Conservation (phyloP, 2,113 vertebrate species). For the Corydoras sp. region DNA sequence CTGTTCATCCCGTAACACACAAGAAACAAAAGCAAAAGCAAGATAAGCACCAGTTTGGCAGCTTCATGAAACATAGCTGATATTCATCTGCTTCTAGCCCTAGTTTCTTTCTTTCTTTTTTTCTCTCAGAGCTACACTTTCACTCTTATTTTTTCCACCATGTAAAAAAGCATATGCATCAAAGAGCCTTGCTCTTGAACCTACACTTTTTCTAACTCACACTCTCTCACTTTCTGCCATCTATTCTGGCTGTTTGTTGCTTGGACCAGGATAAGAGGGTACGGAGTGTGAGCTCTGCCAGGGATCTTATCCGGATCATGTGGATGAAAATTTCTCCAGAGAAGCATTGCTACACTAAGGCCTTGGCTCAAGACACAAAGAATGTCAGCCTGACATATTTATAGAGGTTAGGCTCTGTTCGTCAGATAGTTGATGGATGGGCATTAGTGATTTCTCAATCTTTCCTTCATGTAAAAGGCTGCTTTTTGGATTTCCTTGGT, state of each 20-base stretch:
- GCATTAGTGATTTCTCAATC: constrained; percentile 21
- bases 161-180: constrained; percentile 34
- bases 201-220: constrained; percentile 2
- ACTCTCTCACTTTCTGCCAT: constrained; percentile 17
- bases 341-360: constrained; percentile 17
- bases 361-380: constrained; percentile 31
- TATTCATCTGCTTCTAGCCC: constrained; percentile 35
- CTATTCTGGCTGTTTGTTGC: constrained; percentile 32
- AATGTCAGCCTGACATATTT: constrained; percentile 34
- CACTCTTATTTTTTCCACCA: constrained; percentile 6
- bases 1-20: constrained; percentile 54
- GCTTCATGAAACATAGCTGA: constrained; percentile 38
- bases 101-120: constrained; percentile 15
- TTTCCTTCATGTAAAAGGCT: constrained; percentile 3
- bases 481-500: constrained; percentile 1
- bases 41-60: constrained; percentile 36
- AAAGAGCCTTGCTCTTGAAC: constrained; percentile 9
- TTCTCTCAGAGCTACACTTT: constrained; percentile 6
- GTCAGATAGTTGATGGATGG: constrained; percentile 25
- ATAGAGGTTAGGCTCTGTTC: constrained; percentile 26
- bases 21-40: constrained; percentile 4
- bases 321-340: constrained; percentile 50
- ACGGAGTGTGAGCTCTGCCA: constrained; percentile 43
- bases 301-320: constrained; percentile 60
- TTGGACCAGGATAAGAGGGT: constrained; percentile 62